Evolutionary conservation across 2,888 invertebrate genomes (phyloP), one percentile per base, ranked within the genome.

Genomic region (Euplexia lucipara): DNA sequence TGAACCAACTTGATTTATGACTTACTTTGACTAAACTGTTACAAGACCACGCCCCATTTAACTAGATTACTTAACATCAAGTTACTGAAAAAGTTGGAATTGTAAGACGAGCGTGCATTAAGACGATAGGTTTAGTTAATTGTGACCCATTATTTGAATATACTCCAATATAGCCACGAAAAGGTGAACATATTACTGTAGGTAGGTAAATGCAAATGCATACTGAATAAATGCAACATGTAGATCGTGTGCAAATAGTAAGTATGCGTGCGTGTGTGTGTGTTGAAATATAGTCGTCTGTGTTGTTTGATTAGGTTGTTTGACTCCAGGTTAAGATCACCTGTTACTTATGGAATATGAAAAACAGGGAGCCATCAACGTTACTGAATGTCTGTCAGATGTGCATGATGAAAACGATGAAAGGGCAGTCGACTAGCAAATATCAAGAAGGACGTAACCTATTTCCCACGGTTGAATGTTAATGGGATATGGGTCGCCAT

Each of bases 401-500:
- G 16, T 37, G 22, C 51, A 44, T 16, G 34, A 16, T 42, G 22
- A 41, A 32, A 54, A 32, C 42, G 14, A 18, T 60, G 10, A 35
- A 30, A 39, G 18, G 32, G 8, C 20, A 52, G 26, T 5, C 30
- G 35, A 48, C 18, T 49, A 20, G 52, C 34, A 35, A 62, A 52
- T 41, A 49, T 58, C 18, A 2, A 51, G 22, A n/a, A 54, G 48
- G 22, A 9, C 39, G 20, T 74, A 74, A 68, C 75, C 63, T 20
- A 61, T 44, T 77, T 74, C 63, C 61, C 76, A 77, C 70, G 70
- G 57, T 63, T 48, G 70, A 70, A 58, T 66, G 48, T 58, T 58
- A 47, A 49, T 74, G 66, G 51, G 63, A 70, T 66, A 66, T 66
- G 51, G 66, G 64, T 66, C 60, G 34, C 52, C 26, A 56, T 47